phyloP scores from a whole-genome alignment of 2,888 invertebrate species.

The Dinocampus coccinellae region DNA sequence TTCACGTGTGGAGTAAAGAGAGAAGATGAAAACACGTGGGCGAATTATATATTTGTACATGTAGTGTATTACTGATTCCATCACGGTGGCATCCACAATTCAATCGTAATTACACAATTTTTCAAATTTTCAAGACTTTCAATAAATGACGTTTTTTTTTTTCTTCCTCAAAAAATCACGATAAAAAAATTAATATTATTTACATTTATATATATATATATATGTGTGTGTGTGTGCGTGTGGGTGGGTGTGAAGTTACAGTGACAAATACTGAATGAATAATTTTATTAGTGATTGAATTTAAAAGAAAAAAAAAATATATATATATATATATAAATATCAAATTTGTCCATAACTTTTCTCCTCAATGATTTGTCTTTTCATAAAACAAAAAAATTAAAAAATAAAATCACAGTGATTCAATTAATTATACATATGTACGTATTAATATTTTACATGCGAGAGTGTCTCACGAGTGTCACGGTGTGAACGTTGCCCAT shows the following conservation, averaged over 20 bases:
- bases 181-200: too few species aligned
- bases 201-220: too few species aligned
- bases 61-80: slow-evolving; percentile 6
- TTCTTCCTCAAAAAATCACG: too few species aligned
- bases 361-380: too few species aligned
- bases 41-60: background rate
- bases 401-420: too few species aligned
- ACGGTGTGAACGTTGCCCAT: slow-evolving; percentile 14
- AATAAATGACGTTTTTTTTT: too few species aligned
- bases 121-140: too few species aligned
- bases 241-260: too few species aligned
- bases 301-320: background rate
- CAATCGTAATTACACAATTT: slow-evolving; percentile 12
- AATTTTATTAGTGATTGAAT: too few species aligned
- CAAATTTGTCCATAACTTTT: background rate
- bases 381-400: too few species aligned
- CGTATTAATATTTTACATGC: background rate
- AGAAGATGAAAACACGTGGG: background rate
- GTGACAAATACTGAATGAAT: too few species aligned
- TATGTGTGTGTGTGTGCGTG: background rate
- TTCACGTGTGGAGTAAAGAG: background rate
- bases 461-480: slow-evolving; percentile 36
- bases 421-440: too few species aligned
- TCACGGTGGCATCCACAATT: background rate
- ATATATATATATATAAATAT: background rate